These are phyloP conservation scores for Melipona quadrifasciata DNA, from an alignment of 1,140 invertebrate genomes.

Conservation along the genomic window DNA sequence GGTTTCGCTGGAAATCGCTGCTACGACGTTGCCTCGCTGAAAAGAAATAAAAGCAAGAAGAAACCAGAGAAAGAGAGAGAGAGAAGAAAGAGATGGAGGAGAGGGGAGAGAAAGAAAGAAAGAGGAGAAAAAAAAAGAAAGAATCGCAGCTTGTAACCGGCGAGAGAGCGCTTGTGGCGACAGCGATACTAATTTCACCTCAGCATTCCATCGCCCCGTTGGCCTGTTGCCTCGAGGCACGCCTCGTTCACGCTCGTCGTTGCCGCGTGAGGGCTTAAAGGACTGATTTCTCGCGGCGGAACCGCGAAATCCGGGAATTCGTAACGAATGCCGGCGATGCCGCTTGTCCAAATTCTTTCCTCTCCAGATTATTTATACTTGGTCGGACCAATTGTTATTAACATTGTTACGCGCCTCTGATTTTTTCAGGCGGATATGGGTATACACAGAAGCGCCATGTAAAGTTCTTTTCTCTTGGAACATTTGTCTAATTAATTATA, in stretches of 20 bases:
- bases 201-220: slow-evolving; percentile 66
- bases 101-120: background rate
- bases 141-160: slow-evolving; percentile 51
- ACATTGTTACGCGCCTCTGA: background rate
- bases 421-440: background rate
- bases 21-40: slow-evolving; percentile 13
- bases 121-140: slow-evolving; percentile 22
- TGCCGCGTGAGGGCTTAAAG: slow-evolving; percentile 14
- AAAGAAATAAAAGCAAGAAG: slow-evolving; percentile 15
- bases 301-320: slow-evolving; percentile 12
- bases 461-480: background rate
- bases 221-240: slow-evolving; percentile 54
- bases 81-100: background rate
- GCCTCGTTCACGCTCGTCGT: slow-evolving; percentile 45
- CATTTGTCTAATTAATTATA: too few relatives aligned
- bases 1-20: slow-evolving; percentile 46
- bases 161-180: slow-evolving; percentile 52
- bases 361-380: background rate
- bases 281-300: slow-evolving; percentile 30
- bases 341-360: background rate
- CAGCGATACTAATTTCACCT: slow-evolving; percentile 70
- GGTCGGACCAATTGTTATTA: background rate
- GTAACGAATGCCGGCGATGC: background rate
- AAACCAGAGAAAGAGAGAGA: background rate
- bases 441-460: background rate